Evolutionary conservation across 2,888 invertebrate species (phyloP).

Genomic region (Parelbella ahira): DNA sequence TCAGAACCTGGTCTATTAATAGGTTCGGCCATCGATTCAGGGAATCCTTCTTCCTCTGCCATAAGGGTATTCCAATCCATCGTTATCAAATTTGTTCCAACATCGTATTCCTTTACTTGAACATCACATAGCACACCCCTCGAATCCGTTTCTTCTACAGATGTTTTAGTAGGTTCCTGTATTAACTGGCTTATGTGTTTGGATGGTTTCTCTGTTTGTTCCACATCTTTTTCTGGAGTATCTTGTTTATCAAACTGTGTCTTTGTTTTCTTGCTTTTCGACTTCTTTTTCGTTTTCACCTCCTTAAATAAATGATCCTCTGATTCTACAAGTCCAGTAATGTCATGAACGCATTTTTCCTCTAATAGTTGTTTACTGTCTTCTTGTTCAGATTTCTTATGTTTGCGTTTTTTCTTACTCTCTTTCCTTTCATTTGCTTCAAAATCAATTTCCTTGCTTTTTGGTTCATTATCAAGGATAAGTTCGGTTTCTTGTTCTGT

Average conservation of each 20-base stretch:
- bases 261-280: constrained; percentile 51
- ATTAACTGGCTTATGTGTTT: too few relatives aligned
- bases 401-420: constrained; percentile 31
- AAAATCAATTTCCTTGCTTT: constrained; percentile 1
- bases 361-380: constrained; percentile 32
- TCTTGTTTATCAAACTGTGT: too few relatives aligned
- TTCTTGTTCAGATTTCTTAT: constrained; percentile 35
- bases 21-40: constrained; percentile 43
- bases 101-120: too few relatives aligned
- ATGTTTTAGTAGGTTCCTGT: constrained; percentile 30
- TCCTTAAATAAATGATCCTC: constrained; percentile 29
- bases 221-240: too few relatives aligned
- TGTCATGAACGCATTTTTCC: constrained; percentile 26
- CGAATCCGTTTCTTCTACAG: too few relatives aligned
- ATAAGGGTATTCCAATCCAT: constrained; percentile 69
- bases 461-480: constrained; percentile 1
- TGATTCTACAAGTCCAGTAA: constrained; percentile 30
- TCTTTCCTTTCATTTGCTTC: constrained; percentile 18
- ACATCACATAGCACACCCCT: too few relatives aligned
- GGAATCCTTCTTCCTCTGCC: constrained; percentile 58
- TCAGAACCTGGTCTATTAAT: constrained; percentile 38
- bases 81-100: constrained; percentile 38
- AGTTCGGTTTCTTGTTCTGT: not conserved
- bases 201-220: too few relatives aligned
- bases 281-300: constrained; percentile 45